Evolutionary conservation across 2,113 vertebrate species (phyloP).

Genomic region (Neodon shergylaensis): DNA sequence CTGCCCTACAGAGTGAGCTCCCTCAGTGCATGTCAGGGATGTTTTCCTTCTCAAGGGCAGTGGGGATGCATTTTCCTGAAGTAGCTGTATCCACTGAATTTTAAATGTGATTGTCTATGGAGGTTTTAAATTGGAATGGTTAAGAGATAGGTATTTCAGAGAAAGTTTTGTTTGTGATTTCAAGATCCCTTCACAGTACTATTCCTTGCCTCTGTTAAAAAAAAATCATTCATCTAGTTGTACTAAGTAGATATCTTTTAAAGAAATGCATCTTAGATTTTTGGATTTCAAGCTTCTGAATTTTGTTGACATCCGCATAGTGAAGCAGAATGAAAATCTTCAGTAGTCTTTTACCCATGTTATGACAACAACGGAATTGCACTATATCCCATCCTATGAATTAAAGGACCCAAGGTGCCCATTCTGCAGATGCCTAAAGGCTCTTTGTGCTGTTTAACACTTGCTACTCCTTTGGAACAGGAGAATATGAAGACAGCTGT

Average conservation of each 20-base stretch:
- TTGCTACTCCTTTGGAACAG: neutral
- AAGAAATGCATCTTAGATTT: neutral
- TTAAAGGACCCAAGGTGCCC: neutral
- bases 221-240: neutral
- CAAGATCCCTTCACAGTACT: neutral
- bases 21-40: neutral
- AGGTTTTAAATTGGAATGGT: constrained; percentile 10
- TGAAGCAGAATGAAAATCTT: constrained; percentile 2
- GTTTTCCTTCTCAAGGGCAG: constrained; percentile 30
- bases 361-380: neutral
- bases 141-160: constrained; percentile 13
- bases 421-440: neutral
- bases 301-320: neutral
- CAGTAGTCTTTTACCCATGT: neutral
- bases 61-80: constrained; percentile 55
- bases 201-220: neutral
- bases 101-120: constrained; percentile 24
- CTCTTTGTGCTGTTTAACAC: neutral
- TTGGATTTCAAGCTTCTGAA: constrained; percentile 30
- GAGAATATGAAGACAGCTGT: constrained; percentile 43
- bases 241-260: neutral
- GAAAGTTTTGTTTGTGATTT: neutral
- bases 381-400: neutral
- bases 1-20: constrained; percentile 43
- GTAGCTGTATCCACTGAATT: neutral